phyloP scores from a whole-genome alignment of 2,797 vertebrate genomes.

The Percopsis omiscomaycus region DNA sequence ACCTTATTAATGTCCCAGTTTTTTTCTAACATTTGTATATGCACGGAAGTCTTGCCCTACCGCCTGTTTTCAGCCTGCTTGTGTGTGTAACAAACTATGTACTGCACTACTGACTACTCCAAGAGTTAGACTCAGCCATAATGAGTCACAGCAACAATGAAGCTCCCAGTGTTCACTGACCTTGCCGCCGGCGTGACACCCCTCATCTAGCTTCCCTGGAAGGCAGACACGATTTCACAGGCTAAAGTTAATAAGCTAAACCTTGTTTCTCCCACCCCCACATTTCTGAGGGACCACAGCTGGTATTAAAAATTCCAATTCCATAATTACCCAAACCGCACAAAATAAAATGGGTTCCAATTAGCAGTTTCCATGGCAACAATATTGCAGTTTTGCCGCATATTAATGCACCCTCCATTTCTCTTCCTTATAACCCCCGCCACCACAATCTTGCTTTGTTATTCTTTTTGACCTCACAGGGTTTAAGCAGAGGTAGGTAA shows the following conservation, averaged over 20 bases:
- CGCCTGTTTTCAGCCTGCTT: too few relatives aligned
- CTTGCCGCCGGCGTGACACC: background rate
- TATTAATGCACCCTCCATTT: background rate
- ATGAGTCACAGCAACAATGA: conserved; percentile 1
- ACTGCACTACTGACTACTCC: background rate
- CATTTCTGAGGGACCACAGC: conserved; percentile 21
- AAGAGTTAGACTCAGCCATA: background rate
- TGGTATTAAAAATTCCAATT: conserved; percentile 30
- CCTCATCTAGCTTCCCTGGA: background rate
- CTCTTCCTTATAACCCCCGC: background rate
- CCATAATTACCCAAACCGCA: conserved; percentile 17
- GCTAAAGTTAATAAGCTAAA: background rate
- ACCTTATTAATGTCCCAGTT: too few relatives aligned
- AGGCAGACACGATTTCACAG: background rate
- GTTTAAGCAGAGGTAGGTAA: background rate
- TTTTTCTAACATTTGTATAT: too few relatives aligned
- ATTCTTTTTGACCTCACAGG: background rate
- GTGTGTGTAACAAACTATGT: too few relatives aligned
- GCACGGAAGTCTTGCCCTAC: too few relatives aligned
- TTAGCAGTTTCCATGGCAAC: conserved; percentile 49
- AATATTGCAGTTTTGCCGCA: background rate
- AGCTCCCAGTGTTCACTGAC: background rate
- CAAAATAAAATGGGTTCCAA: conserved; percentile 26
- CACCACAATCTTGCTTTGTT: background rate
- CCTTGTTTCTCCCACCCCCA: background rate